Evolutionary conservation across 2,797 vertebrate genomes (phyloP), one percentile per base, ranked within the genome.

Genomic region (Takifugu rubripes): DNA sequence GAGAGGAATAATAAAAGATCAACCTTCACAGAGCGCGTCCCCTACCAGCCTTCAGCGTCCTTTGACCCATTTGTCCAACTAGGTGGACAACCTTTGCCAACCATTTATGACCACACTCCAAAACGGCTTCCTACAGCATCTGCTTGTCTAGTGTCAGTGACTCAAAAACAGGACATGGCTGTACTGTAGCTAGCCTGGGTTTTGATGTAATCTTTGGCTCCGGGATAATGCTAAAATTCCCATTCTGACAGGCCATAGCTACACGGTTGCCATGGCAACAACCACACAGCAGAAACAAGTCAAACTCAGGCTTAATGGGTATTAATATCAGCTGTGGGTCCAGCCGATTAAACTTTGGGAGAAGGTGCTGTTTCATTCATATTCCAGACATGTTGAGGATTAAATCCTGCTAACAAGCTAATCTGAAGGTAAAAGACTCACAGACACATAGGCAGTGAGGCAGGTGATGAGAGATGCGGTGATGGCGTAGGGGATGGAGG

Each of bases 401-500:
- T 14, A 10, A 2, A 40, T 1, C 12, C 36, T 40, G 12, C 36
- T 40, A 14, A 14, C 12, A 12, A 3, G 12, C 10, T 40, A 14
- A 33, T 33, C 33, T 3, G 2, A 11, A 40, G 3, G 36, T 12
- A 40, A 40, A 52, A 62, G 17, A 95, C 96, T 96, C 87, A 99
- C 96, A 1, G 97, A 98, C 61, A 99, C 96, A 0, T 98, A 98
- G n/a, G 96, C 96, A 25, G 95, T 98, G 84, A 99, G 92, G 77
- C 97, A 99, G 8, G 93, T 96, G 88, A 99, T 91, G 3, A 99
- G 91, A 0, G 97, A 99, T 70, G 95, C 96, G 0, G 97, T 99
- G 90, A 99, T 98, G 68, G 97, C 97, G 0, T 99, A 99, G 0
- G 97, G 97, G 77, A 99, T 98, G 70, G 96, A 98, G 0, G 97